Evolutionary conservation across 1,140 invertebrate species (phyloP).

Genomic region (Helicoverpa zea): DNA sequence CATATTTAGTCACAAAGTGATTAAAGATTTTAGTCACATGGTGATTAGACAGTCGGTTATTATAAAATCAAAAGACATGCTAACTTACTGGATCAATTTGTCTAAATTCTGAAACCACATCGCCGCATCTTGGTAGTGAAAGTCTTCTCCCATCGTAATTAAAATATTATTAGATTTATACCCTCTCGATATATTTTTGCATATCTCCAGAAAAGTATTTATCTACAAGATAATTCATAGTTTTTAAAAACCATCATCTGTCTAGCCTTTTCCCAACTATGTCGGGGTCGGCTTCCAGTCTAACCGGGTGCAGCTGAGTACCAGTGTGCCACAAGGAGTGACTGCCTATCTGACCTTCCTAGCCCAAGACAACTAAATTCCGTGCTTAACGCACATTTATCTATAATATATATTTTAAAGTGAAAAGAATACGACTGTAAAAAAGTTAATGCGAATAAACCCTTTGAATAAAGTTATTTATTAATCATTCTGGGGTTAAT

Average conservation of each 20-base stretch:
- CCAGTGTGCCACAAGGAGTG: too few species aligned
- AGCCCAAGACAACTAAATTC: too few species aligned
- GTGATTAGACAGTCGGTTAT: too few species aligned
- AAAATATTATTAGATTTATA: conserved; percentile 70
- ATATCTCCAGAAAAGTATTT: conserved; percentile 58
- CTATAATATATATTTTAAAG: too few species aligned
- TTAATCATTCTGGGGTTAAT: too few species aligned
- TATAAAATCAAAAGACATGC: conserved; percentile 2
- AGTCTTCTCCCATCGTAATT: conserved; percentile 96
- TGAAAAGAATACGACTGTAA: too few species aligned
- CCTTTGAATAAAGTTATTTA: too few species aligned
- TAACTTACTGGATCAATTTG: conserved; percentile 93
- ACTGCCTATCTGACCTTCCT: too few species aligned
- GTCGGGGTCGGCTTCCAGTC: background rate
- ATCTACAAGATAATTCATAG: conserved; percentile 55
- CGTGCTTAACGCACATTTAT: too few species aligned
- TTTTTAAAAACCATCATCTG: background rate
- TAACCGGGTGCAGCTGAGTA: background rate
- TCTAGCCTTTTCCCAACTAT: background rate
- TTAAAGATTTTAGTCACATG: too few species aligned
- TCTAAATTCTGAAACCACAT: conserved; percentile 96
- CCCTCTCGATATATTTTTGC: conserved; percentile 56
- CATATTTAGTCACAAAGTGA: too few species aligned
- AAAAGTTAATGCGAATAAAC: too few species aligned
- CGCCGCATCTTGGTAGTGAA: conserved; percentile 95